These are phyloP conservation scores for Tringa solitaria DNA, from an alignment of 2,113 vertebrate genomes.

Conservation along the genomic window DNA sequence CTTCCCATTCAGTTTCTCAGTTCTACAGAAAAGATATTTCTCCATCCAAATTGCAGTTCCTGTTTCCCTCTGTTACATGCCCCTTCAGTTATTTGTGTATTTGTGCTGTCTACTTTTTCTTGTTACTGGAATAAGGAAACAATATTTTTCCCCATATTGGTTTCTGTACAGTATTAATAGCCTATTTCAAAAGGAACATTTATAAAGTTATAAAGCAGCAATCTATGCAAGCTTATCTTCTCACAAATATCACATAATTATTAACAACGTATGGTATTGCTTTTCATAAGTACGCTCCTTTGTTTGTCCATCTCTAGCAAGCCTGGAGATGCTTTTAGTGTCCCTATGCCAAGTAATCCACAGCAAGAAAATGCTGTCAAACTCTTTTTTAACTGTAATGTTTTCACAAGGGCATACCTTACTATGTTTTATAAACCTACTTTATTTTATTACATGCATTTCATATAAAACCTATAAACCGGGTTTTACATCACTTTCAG, in stretches of 20 bases:
- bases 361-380: neutral
- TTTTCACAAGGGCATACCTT: conserved; percentile 38
- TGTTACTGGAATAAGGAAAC: neutral
- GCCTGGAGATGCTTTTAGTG: neutral
- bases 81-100: neutral
- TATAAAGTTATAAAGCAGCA: neutral
- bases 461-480: conserved; percentile 51
- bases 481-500: conserved; percentile 36
- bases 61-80: neutral
- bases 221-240: neutral
- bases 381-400: neutral
- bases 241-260: neutral
- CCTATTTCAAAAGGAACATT: neutral
- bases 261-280: fast-evolving
- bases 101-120: neutral
- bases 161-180: neutral
- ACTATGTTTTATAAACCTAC: conserved; percentile 44
- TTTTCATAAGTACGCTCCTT: neutral
- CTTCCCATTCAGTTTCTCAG: neutral
- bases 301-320: neutral
- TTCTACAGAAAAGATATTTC: neutral
- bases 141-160: neutral
- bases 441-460: conserved; percentile 49
- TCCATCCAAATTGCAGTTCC: neutral
- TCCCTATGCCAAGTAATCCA: neutral